phyloP scores from a whole-genome alignment of 2,888 invertebrate species.

The Emmelina monodactyla region DNA sequence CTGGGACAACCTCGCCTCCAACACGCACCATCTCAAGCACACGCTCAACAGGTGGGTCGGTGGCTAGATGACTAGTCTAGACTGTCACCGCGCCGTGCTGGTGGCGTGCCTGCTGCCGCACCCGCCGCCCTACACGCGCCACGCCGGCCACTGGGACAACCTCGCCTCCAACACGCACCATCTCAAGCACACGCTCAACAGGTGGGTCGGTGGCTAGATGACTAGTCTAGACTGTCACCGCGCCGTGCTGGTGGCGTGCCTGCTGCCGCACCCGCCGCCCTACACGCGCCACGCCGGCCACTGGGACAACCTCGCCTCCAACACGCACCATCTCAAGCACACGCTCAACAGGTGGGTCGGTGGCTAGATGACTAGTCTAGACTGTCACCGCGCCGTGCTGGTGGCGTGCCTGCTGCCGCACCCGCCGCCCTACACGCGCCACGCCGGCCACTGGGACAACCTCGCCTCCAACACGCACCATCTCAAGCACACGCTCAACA shows the following conservation, averaged over 20 bases:
- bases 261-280: too few relatives aligned
- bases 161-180: background rate
- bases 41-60: background rate
- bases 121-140: background rate
- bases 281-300: background rate
- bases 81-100: too few relatives aligned
- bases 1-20: background rate
- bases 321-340: background rate
- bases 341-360: background rate
- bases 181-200: background rate
- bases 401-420: too few relatives aligned
- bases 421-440: background rate
- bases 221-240: too few relatives aligned
- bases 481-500: background rate
- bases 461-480: background rate
- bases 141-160: conserved; percentile 3
- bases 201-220: too few relatives aligned
- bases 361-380: too few relatives aligned
- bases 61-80: too few relatives aligned
- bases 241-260: too few relatives aligned
- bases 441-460: background rate
- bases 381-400: too few relatives aligned
- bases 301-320: background rate
- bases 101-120: too few relatives aligned
- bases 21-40: background rate